Percentiles rank a stretch among this genome's conserved stretches.
Conservation (phyloP, 2,113 vertebrate genomes). For the Myrmecophaga tridactyla region DNA sequence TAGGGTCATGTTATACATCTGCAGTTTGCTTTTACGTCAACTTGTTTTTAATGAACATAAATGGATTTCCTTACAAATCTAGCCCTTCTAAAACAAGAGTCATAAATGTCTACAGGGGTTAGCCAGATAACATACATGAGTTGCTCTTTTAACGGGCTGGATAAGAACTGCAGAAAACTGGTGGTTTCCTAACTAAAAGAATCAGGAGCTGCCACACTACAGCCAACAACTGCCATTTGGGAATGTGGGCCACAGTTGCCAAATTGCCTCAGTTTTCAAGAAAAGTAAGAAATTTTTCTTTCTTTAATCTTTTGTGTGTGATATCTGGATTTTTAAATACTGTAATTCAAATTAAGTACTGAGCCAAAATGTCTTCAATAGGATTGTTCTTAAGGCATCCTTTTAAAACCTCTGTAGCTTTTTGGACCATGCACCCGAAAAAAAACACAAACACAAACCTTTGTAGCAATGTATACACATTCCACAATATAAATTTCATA, state of each 20-base stretch:
- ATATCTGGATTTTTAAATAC: conserved; percentile 29
- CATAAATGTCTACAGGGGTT: neutral
- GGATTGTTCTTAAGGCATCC: neutral
- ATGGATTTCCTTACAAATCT: neutral
- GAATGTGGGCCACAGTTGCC: neutral
- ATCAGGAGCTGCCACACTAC: neutral
- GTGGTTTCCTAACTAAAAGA: neutral
- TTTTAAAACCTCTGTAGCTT: too few species aligned
- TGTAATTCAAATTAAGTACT: conserved; percentile 20
- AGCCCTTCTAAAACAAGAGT: neutral
- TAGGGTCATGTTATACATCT: neutral
- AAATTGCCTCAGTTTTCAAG: neutral
- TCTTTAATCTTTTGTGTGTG: neutral
- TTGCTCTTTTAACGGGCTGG: neutral
- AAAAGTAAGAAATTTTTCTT: conserved; percentile 6
- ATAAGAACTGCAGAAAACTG: neutral
- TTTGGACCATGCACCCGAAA: too few species aligned
- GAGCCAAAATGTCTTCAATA: neutral
- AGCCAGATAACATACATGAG: neutral
- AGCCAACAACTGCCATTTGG: neutral
- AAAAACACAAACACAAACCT: too few species aligned
- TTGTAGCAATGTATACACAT: neutral
- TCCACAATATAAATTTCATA: neutral
- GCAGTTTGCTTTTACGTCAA: neutral
- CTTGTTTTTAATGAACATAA: conserved; percentile 9